phyloP scores from a whole-genome alignment of 30 jellyfish, hydroid and myxozoan species.

The Turritopsis rubra region DNA sequence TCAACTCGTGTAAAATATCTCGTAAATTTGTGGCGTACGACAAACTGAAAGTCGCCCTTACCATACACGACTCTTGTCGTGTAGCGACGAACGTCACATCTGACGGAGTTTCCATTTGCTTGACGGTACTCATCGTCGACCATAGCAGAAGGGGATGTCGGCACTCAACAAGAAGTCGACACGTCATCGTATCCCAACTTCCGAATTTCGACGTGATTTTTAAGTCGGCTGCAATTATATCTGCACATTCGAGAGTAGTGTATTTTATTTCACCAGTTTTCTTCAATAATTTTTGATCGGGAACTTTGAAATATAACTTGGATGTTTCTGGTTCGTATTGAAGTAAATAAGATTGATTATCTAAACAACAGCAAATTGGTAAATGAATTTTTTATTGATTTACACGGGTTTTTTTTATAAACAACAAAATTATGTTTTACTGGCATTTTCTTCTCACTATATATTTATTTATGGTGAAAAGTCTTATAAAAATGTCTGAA shows the following conservation, averaged over 20 bases:
- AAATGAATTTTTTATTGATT: no score
- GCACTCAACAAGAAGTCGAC: slow-evolving; percentile 78
- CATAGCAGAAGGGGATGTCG: slow-evolving; percentile 70
- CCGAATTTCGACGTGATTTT: slow-evolving; percentile 88
- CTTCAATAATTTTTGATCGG: slow-evolving; percentile 38
- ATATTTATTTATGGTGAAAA: no score
- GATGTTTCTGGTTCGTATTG: slow-evolving; percentile 52
- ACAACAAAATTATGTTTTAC: no score
- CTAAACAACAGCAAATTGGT: no score
- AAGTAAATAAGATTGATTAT: slow-evolving; percentile 36
- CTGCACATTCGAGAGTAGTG: slow-evolving; percentile 75
- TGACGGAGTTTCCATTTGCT: neutral
- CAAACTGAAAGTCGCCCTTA: slow-evolving; percentile 69
- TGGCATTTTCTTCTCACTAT: no score
- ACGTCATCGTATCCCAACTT: slow-evolving; percentile 81
- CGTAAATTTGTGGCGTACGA: slow-evolving; percentile 37
- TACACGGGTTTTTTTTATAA: no score
- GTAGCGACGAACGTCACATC: slow-evolving; percentile 13
- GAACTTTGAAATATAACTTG: slow-evolving; percentile 56
- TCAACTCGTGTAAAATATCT: slow-evolving; percentile 62
- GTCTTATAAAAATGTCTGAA: no score
- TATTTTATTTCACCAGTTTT: neutral
- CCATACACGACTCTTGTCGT: slow-evolving; percentile 77
- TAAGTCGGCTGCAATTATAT: slow-evolving; percentile 92
- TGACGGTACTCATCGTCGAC: slow-evolving; percentile 11